Percentiles rank a stretch among this genome's conserved stretches.
Evolutionary conservation across 2,113 vertebrate species (phyloP).

Genomic region (Ceyx cyanopectus): DNA sequence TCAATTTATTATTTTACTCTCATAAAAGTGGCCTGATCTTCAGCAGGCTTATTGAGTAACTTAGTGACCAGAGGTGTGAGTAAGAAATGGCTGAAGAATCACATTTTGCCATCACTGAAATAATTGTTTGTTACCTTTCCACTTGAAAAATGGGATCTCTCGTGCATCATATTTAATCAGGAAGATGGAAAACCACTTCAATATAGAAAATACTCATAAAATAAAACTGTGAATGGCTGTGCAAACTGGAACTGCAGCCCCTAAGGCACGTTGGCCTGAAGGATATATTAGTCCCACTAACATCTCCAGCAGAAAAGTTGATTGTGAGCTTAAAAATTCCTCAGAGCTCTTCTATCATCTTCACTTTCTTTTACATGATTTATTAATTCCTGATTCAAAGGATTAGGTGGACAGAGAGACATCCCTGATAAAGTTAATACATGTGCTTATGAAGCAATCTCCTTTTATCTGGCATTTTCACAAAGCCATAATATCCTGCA

Average conservation of each 20-base stretch:
- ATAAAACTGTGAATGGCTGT: neutral
- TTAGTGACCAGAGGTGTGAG: neutral
- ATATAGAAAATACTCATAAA: neutral
- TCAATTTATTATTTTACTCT: neutral
- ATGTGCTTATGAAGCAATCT: neutral
- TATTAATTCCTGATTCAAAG: neutral
- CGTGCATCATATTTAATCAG: neutral
- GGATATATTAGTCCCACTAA: neutral
- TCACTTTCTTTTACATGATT: neutral
- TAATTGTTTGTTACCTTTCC: neutral
- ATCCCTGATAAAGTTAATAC: neutral
- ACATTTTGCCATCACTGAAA: neutral
- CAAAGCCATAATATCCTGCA: neutral
- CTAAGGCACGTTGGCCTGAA: neutral
- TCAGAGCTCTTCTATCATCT: neutral
- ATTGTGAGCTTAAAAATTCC: neutral
- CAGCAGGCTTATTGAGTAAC: neutral
- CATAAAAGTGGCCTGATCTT: neutral
- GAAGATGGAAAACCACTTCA: neutral
- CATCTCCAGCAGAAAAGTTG: fast-evolving
- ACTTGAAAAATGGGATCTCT: neutral
- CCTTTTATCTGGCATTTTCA: neutral
- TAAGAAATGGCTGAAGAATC: neutral
- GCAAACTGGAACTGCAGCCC: neutral
- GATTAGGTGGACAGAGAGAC: neutral